Evolutionary conservation across 2,797 vertebrate genomes (phyloP).

Genomic region (Danio aesculapii): DNA sequence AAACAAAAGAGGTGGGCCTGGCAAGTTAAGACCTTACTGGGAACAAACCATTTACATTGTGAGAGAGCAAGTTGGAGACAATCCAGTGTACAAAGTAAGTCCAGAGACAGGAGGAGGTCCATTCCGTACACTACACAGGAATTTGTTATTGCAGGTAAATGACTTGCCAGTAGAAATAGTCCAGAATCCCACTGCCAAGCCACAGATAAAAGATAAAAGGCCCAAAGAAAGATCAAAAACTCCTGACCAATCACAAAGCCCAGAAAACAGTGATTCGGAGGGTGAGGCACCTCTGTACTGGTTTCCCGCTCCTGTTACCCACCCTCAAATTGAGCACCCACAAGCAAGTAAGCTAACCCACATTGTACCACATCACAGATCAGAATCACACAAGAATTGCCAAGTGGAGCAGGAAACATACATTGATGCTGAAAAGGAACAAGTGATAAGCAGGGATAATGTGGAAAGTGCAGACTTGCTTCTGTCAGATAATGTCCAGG

Average conservation of each 20-base stretch:
- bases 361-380: too few species aligned
- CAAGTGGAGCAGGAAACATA: too few species aligned
- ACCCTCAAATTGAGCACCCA: too few species aligned
- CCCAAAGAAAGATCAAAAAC: background rate
- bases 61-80: constrained; percentile 9
- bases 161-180: background rate
- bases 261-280: background rate
- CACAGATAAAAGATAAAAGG: background rate
- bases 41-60: background rate
- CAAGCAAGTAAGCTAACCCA: too few species aligned
- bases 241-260: background rate
- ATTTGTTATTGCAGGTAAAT: constrained; percentile 7
- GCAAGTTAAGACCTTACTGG: constrained; percentile 5
- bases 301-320: background rate
- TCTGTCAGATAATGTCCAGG: too few species aligned
- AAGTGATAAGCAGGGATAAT: too few species aligned
- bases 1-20: background rate
- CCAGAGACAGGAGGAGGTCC: background rate
- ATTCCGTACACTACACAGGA: background rate
- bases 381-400: too few species aligned
- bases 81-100: constrained; percentile 3
- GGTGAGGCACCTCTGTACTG: background rate
- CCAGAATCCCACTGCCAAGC: background rate
- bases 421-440: too few species aligned
- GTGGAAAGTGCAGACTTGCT: too few species aligned